phyloP scores from a whole-genome alignment of 1,140 invertebrate genomes.

The Heliconius himera region DNA sequence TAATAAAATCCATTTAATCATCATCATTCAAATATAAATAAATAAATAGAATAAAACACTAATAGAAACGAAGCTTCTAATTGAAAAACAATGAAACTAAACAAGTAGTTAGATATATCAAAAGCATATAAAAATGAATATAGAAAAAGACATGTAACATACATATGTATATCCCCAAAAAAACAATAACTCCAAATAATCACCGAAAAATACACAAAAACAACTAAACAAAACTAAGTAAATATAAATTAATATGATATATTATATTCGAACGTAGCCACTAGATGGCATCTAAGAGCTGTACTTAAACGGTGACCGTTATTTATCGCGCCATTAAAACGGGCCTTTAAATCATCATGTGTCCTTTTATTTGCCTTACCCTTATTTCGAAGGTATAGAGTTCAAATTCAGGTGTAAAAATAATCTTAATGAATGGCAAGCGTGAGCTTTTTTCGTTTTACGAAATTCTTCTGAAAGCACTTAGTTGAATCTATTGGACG shows the following conservation, averaged over 20 bases:
- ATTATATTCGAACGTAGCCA: conserved; percentile 38
- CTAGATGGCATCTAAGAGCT: conserved; percentile 76
- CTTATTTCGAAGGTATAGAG: conserved; percentile 25
- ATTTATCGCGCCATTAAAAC: conserved; percentile 79
- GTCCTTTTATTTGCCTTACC: conserved; percentile 52
- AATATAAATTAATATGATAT: conserved; percentile 6
- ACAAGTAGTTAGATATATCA: background rate
- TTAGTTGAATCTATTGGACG: conserved; percentile 73
- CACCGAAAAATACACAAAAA: background rate
- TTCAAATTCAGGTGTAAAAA: background rate
- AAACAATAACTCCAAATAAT: too few relatives aligned
- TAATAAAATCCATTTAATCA: too few relatives aligned
- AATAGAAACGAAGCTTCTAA: too few relatives aligned
- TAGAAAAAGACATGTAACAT: too few relatives aligned
- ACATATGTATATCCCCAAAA: too few relatives aligned
- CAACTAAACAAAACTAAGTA: background rate
- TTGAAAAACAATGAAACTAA: too few relatives aligned
- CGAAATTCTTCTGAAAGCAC: conserved; percentile 77
- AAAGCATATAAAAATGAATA: background rate
- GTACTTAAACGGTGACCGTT: conserved; percentile 66
- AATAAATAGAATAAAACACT: too few relatives aligned
- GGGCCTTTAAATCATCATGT: conserved; percentile 77
- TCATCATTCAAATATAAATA: too few relatives aligned
- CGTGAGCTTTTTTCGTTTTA: conserved; percentile 67
- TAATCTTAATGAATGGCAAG: conserved; percentile 71